Evolutionary conservation across 2,113 vertebrate species (phyloP).

Genomic region (Actinemys pallida): DNA sequence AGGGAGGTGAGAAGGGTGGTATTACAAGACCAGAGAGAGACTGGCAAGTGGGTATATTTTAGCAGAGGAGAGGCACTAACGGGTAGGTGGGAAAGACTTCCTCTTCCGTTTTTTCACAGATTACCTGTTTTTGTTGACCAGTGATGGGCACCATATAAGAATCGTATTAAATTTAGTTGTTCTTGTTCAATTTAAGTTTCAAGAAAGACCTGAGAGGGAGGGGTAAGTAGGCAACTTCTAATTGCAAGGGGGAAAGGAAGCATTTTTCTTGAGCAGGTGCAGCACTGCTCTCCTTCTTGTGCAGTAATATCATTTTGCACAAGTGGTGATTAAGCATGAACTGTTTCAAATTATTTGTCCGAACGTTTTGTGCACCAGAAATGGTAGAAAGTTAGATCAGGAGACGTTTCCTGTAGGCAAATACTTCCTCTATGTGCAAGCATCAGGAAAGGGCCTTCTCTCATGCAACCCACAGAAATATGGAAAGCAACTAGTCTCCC

Average conservation of each 20-base stretch:
- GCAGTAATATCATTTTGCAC: background rate
- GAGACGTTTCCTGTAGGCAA: background rate
- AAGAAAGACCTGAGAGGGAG: background rate
- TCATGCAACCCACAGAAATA: fast-evolving
- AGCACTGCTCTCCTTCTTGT: background rate
- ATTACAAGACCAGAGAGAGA: background rate
- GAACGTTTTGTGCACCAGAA: background rate
- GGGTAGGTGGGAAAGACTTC: background rate
- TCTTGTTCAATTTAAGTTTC: background rate
- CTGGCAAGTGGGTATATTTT: background rate
- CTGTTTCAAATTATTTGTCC: fast-evolving
- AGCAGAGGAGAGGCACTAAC: background rate
- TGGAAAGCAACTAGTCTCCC: background rate
- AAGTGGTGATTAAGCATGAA: background rate
- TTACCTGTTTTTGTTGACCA: background rate
- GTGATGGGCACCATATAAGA: background rate
- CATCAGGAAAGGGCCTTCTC: background rate
- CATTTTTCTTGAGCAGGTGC: background rate
- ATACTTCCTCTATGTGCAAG: fast-evolving
- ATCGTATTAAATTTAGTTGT: background rate
- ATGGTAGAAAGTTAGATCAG: background rate
- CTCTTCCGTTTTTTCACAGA: background rate
- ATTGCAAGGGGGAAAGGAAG: background rate
- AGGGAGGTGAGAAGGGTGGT: background rate
- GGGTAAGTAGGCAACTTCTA: background rate